Evolutionary conservation across 1,140 invertebrate genomes (phyloP).

Genomic region (Trichomalopsis sarcophagae): DNA sequence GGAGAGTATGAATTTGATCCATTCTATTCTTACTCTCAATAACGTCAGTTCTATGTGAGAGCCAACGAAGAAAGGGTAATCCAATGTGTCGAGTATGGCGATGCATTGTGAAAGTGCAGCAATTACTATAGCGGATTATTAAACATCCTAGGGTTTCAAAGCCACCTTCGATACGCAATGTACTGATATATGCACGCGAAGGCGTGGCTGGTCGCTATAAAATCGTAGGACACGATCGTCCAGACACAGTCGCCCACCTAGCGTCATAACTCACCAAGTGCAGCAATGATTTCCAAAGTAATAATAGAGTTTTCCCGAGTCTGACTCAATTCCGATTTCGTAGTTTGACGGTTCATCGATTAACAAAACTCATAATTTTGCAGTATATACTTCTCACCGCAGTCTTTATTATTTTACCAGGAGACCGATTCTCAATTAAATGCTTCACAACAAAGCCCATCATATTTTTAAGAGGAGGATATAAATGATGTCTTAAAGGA

Average conservation of each 20-base stretch:
- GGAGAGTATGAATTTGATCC: conserved; percentile 14
- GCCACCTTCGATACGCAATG: not conserved
- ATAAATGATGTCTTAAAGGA: too few species aligned
- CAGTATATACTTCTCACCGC: conserved; percentile 60
- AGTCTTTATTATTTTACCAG: too few species aligned
- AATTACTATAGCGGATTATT: conserved; percentile 10
- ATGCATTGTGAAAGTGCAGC: not conserved
- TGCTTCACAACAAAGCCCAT: too few species aligned
- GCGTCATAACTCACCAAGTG: not conserved
- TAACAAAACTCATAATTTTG: too few species aligned
- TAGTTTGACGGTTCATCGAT: too few species aligned
- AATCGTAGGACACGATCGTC: not conserved
- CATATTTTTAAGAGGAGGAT: too few species aligned
- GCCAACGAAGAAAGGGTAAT: not conserved
- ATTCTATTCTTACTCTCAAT: not conserved
- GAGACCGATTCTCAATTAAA: too few species aligned
- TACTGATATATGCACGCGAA: not conserved
- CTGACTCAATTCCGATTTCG: too few species aligned
- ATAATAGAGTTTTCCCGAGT: not conserved
- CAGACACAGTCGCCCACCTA: not conserved
- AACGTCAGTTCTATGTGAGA: not conserved
- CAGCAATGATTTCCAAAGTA: conserved; percentile 16
- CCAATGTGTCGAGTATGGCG: not conserved
- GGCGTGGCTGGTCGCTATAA: conserved; percentile 24
- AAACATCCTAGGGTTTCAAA: not conserved